Percentiles rank a stretch among this genome's conserved stretches.
These are phyloP conservation scores for Camelus dromedarius DNA, from an alignment of 2,113 vertebrate genomes.

Conservation along the genomic window DNA sequence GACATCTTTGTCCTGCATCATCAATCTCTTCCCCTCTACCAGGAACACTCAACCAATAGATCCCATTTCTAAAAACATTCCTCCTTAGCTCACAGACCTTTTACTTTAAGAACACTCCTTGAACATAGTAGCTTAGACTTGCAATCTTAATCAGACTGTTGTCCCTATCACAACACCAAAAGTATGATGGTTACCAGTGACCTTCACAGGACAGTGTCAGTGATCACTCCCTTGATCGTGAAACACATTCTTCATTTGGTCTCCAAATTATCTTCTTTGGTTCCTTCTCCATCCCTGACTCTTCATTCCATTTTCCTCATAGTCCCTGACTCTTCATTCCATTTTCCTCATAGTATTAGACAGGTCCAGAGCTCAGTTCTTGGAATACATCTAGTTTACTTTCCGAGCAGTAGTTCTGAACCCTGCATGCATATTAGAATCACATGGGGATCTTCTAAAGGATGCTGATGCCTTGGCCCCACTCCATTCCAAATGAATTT, in stretches of 20 bases:
- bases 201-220: not conserved
- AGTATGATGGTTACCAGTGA: not conserved
- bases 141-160: not conserved
- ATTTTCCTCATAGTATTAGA: not conserved
- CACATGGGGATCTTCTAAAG: not conserved
- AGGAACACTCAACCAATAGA: not conserved
- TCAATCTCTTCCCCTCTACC: not conserved
- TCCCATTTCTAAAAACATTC: not conserved
- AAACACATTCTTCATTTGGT: not conserved
- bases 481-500: not conserved
- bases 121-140: not conserved
- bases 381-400: not conserved
- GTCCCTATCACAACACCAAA: not conserved
- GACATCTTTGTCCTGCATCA: not conserved
- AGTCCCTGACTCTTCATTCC: not conserved
- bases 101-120: not conserved
- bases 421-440: not conserved
- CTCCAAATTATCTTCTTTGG: not conserved
- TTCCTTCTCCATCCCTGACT: not conserved
- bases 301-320: not conserved
- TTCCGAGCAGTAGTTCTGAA: not conserved
- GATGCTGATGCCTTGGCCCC: not conserved
- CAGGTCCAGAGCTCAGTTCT: not conserved
- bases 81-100: not conserved
- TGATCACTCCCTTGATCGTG: not conserved